Evolutionary conservation across 1,140 invertebrate genomes (phyloP).

Genomic region (Philotrypesis tridentata): DNA sequence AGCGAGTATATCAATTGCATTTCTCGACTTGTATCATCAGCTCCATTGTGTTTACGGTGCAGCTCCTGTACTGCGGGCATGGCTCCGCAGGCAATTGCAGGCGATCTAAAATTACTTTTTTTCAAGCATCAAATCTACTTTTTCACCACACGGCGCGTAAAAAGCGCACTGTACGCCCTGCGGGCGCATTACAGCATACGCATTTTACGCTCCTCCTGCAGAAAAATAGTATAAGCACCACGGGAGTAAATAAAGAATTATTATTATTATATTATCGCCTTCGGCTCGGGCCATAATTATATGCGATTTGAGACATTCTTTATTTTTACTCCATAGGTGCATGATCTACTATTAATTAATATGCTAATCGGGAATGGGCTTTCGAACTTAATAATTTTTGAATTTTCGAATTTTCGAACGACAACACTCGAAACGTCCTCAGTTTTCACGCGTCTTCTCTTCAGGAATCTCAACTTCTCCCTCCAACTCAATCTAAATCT

Average conservation of each 20-base stretch:
- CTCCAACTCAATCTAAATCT: slow-evolving; percentile 51
- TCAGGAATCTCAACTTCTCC: background rate
- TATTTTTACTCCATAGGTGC: background rate
- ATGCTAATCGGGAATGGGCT: background rate
- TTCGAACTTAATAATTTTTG: background rate
- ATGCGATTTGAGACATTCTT: no score
- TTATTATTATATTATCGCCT: no score
- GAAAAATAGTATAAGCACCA: no score
- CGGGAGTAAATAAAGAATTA: no score
- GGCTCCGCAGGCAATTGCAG: slow-evolving; percentile 8
- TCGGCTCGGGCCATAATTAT: no score
- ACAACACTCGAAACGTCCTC: slow-evolving; percentile 41
- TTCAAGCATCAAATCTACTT: no score
- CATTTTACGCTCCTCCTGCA: no score
- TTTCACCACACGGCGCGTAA: no score
- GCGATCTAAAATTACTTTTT: no score
- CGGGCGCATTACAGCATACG: no score
- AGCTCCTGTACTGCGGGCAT: slow-evolving; percentile 21
- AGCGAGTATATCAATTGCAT: slow-evolving; percentile 43
- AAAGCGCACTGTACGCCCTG: no score
- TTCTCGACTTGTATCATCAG: slow-evolving; percentile 34
- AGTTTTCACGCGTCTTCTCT: slow-evolving; percentile 32
- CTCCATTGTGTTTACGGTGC: slow-evolving; percentile 44
- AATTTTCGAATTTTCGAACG: slow-evolving; percentile 27
- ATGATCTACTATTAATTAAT: background rate